A percentile compares a stretch with the other conserved stretches of the same genome.
Conservation (phyloP, 2,797 vertebrate species). For the Halcyon chelicuti region DNA sequence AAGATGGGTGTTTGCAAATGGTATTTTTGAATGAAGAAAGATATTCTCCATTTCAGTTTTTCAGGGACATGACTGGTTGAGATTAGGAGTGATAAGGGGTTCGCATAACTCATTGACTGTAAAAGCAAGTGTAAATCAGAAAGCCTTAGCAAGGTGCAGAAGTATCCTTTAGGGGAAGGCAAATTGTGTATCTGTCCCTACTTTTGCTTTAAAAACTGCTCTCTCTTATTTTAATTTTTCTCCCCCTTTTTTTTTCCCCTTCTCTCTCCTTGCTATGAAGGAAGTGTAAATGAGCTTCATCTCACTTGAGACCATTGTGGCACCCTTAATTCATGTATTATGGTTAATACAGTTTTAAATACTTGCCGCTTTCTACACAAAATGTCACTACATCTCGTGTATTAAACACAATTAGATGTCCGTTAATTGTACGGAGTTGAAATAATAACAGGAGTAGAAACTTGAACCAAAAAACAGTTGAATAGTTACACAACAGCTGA, state of each 20-base stretch:
- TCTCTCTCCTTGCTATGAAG: neutral
- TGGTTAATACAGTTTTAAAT: neutral
- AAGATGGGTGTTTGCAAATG: neutral
- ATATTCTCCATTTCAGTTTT: neutral
- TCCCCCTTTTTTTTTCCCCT: neutral
- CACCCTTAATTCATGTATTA: neutral
- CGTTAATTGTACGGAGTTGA: neutral
- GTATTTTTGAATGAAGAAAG: neutral
- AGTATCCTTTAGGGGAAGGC: neutral
- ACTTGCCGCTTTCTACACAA: neutral
- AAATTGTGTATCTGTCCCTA: neutral
- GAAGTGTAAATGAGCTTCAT: neutral
- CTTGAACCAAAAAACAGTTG: neutral
- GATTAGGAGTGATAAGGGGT: neutral
- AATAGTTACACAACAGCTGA: neutral
- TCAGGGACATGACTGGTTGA: neutral
- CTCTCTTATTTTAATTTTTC: no score
- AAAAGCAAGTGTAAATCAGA: neutral
- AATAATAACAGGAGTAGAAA: neutral
- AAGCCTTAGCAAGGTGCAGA: neutral
- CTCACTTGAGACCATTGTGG: neutral
- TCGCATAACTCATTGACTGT: neutral
- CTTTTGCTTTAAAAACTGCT: neutral
- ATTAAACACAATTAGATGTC: neutral
- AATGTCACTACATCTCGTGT: neutral